Evolutionary conservation across 2,888 invertebrate genomes (phyloP), one percentile per base, ranked within the genome.

Genomic region (Tenthredo scrophulariae): DNA sequence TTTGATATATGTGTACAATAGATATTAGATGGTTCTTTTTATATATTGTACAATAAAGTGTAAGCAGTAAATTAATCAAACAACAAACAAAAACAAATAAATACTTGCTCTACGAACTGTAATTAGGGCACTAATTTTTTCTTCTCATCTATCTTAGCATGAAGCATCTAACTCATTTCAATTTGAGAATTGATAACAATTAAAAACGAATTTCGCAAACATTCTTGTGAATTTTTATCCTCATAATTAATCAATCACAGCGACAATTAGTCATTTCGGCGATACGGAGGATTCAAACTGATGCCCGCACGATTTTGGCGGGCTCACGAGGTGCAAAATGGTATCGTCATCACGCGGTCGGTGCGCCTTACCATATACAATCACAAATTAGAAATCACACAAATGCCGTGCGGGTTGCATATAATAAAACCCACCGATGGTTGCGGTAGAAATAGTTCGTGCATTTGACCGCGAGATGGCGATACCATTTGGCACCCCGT

Each of bases 1-100:
- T 90, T 90, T 90, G 89, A 89, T 90, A 86, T 86, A 86, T 87
- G 84, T 89, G 87, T 89, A 89, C 87, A 87, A 88, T 89, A 88
- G 86, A 74, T 72, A 86, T 88, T 88, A 89, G 85, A 88, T 86
- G 33, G 15, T 77, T 77, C 50, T 67, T 89, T 88, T 89, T 89
- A 85, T 85, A 85, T 67, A 85, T 89, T 89, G 79, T 85, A 85
- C 82, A 85, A 85, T 82, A 70, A 54, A 82, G 29, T 85, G 72
- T 79, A 18, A 82, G 82, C 58, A 37, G 37, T 80, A 33, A 58
- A 80, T 80, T 77, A 26, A 80, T 40, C 13, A 33, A 67, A 67
- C 15, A 67, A 33, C 29, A 67, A 67, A 67, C 46, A 43, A 43
- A 62, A 62, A 62, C 54, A 22, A 58, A 65, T 65, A 65, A 13